phyloP scores from a whole-genome alignment of 2,888 invertebrate species.

The Drosophila nigritarsus region DNA sequence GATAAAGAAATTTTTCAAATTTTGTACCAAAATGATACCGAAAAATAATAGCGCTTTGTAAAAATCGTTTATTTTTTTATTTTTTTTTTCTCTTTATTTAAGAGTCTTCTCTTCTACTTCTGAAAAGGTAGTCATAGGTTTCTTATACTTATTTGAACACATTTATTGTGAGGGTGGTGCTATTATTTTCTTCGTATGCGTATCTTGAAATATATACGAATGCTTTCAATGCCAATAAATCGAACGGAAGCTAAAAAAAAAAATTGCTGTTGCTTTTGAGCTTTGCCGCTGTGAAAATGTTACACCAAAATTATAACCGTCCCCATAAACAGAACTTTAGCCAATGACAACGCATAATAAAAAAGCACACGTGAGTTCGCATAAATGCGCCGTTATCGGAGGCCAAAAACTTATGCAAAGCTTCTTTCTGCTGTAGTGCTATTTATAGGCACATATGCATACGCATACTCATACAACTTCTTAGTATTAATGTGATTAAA shows the following conservation, averaged over 20 bases:
- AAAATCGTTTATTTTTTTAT: not conserved
- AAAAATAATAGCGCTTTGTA: not conserved
- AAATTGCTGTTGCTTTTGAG: slow-evolving; percentile 4
- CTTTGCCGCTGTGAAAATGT: slow-evolving; percentile 12
- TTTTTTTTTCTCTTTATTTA: not conserved
- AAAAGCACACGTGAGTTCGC: slow-evolving; percentile 6
- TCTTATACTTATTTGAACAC: not conserved
- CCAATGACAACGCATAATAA: slow-evolving; percentile 26
- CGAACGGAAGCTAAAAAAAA: not conserved
- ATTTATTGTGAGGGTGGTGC: not conserved
- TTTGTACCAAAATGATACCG: not conserved
- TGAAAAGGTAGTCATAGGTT: not conserved
- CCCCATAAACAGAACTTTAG: slow-evolving; percentile 16
- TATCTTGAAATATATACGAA: not conserved
- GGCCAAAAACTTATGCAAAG: slow-evolving; percentile 10
- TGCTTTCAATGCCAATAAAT: not conserved
- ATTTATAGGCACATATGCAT: slow-evolving; percentile 9
- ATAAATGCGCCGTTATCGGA: slow-evolving; percentile 12
- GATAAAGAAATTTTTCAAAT: not conserved
- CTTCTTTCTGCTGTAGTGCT: slow-evolving; percentile 1
- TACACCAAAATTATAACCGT: slow-evolving; percentile 1
- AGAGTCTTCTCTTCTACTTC: not conserved
- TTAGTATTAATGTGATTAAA: not conserved
- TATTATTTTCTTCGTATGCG: not conserved
- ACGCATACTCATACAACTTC: not conserved